Evolutionary conservation across 2,113 vertebrate species (phyloP), one percentile per base, ranked within the genome.

Genomic region (Podocnemis expansa): DNA sequence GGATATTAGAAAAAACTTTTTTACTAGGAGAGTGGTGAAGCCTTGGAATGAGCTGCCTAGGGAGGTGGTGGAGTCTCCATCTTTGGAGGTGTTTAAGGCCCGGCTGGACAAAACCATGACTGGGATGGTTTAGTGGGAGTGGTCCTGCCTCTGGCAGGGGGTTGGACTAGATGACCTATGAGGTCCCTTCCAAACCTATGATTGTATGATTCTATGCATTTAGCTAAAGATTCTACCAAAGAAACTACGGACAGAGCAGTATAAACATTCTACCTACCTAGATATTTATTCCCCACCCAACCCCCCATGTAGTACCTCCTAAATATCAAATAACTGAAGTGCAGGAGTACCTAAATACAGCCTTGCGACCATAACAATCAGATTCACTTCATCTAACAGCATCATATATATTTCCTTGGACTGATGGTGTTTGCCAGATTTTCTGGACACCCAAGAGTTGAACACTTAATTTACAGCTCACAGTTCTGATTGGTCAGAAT

Each of bases 171-270:
- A n/a, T n/a, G n/a, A n/a, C n/a, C n/a, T n/a, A n/a, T n/a, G n/a
- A n/a, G n/a, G n/a, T n/a, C n/a, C n/a, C n/a, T n/a, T n/a, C n/a
- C n/a, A n/a, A n/a, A n/a, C n/a, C n/a, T n/a, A n/a, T n/a, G n/a
- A n/a, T n/a, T n/a, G n/a, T n/a, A n/a, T n/a, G n/a, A n/a, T n/a
- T n/a, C n/a, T n/a, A n/a, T n/a, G n/a, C n/a, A n/a, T 24, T 41
- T 70, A 70, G n/a, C 34, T 31, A 56, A 38, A 52, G 60, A n/a
- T 19, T 81, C 47, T 34, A 81, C 43, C 56, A 52, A 0, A 0
- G 17, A 52, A 0, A 0, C 21, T 56, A 2, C 25, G 43, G 10
- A 0, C 0, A 25, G 93, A 90, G 80, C 78, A 54, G 21, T 67
- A 1, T 13, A 58, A 63, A 49, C 24, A 8, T 17, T 85, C 80